Evolutionary conservation across 2,113 vertebrate species (phyloP).

Genomic region (Petrocephalus zakoni): DNA sequence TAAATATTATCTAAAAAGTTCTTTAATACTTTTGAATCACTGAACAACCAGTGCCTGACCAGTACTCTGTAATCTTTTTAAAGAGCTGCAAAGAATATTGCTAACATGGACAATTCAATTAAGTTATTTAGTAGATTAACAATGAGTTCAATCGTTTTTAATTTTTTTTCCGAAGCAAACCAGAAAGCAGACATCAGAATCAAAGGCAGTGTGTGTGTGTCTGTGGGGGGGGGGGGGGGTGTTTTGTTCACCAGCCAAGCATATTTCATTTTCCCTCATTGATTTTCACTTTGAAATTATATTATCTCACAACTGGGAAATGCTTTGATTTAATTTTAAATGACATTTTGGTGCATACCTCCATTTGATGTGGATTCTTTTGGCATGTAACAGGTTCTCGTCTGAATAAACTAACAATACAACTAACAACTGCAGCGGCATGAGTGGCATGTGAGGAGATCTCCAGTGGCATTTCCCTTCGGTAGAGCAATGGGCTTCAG

Average conservation of each 20-base stretch:
- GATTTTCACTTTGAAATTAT: slow-evolving; percentile 22
- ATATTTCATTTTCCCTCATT: slow-evolving; percentile 11
- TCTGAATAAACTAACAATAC: background rate
- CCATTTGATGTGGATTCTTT: background rate
- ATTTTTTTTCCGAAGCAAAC: slow-evolving; percentile 1
- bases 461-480: background rate
- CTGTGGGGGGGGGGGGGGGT: background rate
- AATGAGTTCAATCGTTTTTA: background rate
- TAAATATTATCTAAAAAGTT: background rate
- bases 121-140: slow-evolving; percentile 30
- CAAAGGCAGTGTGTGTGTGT: slow-evolving; percentile 7
- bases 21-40: background rate
- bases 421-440: background rate
- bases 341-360: background rate
- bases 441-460: background rate
- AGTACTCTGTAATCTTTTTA: slow-evolving; percentile 17
- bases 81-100: slow-evolving; percentile 3
- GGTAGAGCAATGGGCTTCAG: background rate
- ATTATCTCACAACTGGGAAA: background rate
- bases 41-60: background rate
- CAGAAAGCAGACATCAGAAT: background rate
- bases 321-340: slow-evolving; percentile 15
- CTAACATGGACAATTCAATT: slow-evolving; percentile 38
- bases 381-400: background rate
- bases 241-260: slow-evolving; percentile 14